Evolutionary conservation across 2,888 invertebrate genomes (phyloP), one percentile per base, ranked within the genome.

Genomic region (Drosophila nigricruria): DNA sequence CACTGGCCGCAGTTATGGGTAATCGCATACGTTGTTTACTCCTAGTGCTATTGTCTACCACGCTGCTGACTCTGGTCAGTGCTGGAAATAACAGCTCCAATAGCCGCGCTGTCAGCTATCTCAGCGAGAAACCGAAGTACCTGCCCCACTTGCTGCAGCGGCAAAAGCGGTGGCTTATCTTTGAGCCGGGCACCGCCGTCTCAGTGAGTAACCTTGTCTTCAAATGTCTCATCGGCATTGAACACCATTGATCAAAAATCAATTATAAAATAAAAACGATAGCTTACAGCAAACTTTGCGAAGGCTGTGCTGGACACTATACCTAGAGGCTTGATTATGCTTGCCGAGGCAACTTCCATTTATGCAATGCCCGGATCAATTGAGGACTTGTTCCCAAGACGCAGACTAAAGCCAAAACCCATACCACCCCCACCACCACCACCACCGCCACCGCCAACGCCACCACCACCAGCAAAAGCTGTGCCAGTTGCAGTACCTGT

Each of bases 161-260:
- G 6, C 78, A 77, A 8, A 90, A 87, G 57, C 84, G 92, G 23
- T 91, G 88, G 81, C 83, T 93, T 32, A 64, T 90, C n/a, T 92
- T 91, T 56, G 90, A 91, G 20, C 79, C 90, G 66, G 92, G 92
- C 40, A 62, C 89, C 2, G 43, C 85, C 0, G 3, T 91, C 1
- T 77, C 83, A 34, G 92, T 92, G 58, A 82, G 90, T 73, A 49
- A 5, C n/a, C n/a, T n/a, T n/a, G n/a, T n/a, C n/a, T n/a, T 1
- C 25, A 25, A 25, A n/a, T n/a, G 25, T 25, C 25, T 25, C 25
- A 25, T 25, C 25, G 25, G 25, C 5, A 25, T 5, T 5, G 5
- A 25, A 25, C 5, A 25, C 25, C 25, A 25, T 25, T n/a, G n/a
- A n/a, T n/a, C n/a, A n/a, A n/a, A n/a, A n/a, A n/a, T 25, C 27